Evolutionary conservation across 2,113 vertebrate species (phyloP).

Genomic region (Electrona antarctica): DNA sequence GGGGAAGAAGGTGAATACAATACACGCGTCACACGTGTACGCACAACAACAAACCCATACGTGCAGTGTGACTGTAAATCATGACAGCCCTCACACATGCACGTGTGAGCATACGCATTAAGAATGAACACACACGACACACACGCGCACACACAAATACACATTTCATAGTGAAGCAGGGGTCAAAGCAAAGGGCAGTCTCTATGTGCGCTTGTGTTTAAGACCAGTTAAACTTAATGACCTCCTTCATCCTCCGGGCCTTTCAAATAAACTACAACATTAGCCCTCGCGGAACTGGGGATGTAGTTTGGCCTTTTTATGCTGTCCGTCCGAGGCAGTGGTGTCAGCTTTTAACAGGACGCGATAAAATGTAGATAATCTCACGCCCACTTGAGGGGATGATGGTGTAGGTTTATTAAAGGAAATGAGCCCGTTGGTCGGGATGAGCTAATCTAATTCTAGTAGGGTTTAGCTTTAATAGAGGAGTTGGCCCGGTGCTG

Average conservation of each 20-base stretch:
- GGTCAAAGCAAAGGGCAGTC: slow-evolving; percentile 50
- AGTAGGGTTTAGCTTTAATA: slow-evolving; percentile 36
- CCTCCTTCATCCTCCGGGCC: slow-evolving; percentile 56
- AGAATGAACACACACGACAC: background rate
- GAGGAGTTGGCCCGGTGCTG: slow-evolving; percentile 22
- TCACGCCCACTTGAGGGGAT: slow-evolving; percentile 69
- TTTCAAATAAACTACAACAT: slow-evolving; percentile 65
- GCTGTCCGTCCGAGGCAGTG: slow-evolving; percentile 45
- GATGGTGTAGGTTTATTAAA: slow-evolving; percentile 71
- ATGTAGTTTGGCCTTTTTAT: slow-evolving; percentile 58
- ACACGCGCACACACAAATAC: background rate
- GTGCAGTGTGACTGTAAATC: too few relatives aligned
- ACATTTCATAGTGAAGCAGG: slow-evolving; percentile 6
- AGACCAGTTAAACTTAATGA: slow-evolving; percentile 73
- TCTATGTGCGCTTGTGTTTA: slow-evolving; percentile 50
- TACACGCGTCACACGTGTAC: background rate
- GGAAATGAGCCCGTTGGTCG: slow-evolving; percentile 49
- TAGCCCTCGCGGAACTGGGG: slow-evolving; percentile 19
- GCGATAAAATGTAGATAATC: slow-evolving; percentile 69
- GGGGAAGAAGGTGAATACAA: background rate
- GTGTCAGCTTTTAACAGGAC: slow-evolving; percentile 55
- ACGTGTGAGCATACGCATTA: background rate
- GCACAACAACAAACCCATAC: background rate
- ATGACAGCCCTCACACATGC: slow-evolving; percentile 2
- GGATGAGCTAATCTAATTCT: slow-evolving; percentile 49